Evolutionary conservation across 2,113 vertebrate genomes (phyloP).

Genomic region (Lagopus muta): DNA sequence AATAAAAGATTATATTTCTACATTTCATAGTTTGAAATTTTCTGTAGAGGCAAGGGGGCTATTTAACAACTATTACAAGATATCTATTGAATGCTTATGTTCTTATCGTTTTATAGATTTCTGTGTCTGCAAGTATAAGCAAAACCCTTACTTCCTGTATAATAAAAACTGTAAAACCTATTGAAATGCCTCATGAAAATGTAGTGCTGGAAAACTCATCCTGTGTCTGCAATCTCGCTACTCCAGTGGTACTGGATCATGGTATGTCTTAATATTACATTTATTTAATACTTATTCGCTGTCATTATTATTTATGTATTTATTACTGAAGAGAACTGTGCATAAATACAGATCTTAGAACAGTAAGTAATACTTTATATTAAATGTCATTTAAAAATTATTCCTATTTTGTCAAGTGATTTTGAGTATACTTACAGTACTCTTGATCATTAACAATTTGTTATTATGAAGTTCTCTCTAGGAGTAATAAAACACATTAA

Average conservation of each 20-base stretch:
- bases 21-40: not conserved
- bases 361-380: not conserved
- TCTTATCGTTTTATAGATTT: conserved; percentile 34
- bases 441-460: not conserved
- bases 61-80: not conserved
- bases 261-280: conserved; percentile 48
- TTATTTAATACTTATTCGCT: not conserved
- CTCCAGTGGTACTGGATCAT: not conserved
- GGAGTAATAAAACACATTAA: not conserved
- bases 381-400: not conserved
- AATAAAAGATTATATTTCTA: not conserved
- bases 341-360: not conserved
- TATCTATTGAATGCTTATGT: not conserved
- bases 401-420: not conserved
- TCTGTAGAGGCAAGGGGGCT: not conserved
- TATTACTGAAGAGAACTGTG: not conserved
- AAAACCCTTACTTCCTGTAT: conserved; percentile 46
- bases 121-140: conserved; percentile 22
- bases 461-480: not conserved
- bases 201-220: conserved; percentile 13
- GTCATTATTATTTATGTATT: not conserved
- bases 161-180: conserved; percentile 54
- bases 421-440: not conserved
- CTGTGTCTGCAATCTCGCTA: conserved; percentile 59
- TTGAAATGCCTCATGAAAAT: conserved; percentile 50